phyloP scores from a whole-genome alignment of 2,113 vertebrate genomes.

The Laticauda colubrina region DNA sequence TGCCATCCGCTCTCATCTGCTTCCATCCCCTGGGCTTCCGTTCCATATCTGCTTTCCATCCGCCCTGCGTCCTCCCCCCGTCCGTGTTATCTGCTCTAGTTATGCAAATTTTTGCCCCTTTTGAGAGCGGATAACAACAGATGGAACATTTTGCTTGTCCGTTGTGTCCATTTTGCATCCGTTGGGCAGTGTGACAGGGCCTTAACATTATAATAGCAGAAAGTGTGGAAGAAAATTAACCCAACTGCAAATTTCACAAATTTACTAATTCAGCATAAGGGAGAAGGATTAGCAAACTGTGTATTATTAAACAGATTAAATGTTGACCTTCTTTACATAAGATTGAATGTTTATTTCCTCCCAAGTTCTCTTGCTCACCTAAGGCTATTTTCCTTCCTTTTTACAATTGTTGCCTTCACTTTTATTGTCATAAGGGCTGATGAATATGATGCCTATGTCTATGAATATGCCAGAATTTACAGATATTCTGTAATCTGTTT shows the following conservation, averaged over 20 bases:
- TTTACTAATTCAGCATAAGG: constrained; percentile 54
- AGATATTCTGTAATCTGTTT: not conserved
- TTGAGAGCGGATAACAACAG: too few relatives aligned
- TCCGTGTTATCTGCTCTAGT: too few relatives aligned
- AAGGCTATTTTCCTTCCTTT: constrained; percentile 48
- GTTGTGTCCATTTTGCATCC: too few relatives aligned
- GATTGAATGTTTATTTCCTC: constrained; percentile 59
- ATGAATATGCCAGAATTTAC: constrained; percentile 1
- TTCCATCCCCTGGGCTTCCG: too few relatives aligned
- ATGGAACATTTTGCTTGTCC: too few relatives aligned
- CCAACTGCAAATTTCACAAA: constrained; percentile 46
- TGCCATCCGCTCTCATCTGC: too few relatives aligned
- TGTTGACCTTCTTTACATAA: constrained; percentile 45
- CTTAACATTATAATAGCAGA: constrained; percentile 17
- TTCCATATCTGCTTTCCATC: too few relatives aligned
- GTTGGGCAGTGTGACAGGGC: too few relatives aligned
- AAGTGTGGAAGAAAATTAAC: constrained; percentile 52
- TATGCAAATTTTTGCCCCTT: too few relatives aligned
- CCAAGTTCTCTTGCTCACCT: constrained; percentile 33
- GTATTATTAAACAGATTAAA: constrained; percentile 53
- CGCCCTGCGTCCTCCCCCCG: too few relatives aligned
- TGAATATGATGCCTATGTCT: constrained; percentile 14
- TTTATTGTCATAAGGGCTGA: constrained; percentile 41
- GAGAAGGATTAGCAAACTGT: constrained; percentile 56
- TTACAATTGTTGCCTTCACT: constrained; percentile 45